These are phyloP conservation scores for Porites evermanni DNA, from an alignment of 92 coral and sea anemone species.

Conservation along the genomic window DNA sequence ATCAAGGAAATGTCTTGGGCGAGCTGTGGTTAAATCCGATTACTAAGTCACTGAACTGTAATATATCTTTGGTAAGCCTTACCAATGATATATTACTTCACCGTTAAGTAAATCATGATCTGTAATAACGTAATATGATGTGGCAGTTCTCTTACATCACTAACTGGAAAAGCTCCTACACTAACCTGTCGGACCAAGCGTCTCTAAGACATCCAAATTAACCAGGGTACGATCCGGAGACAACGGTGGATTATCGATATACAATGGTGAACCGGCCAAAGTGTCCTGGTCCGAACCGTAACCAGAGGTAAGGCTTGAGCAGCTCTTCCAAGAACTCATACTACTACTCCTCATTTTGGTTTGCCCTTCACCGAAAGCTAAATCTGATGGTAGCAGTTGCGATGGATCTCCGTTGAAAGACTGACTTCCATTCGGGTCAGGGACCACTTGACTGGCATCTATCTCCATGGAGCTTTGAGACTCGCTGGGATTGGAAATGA, in stretches of 20 bases:
- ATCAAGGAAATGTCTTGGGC: too few relatives aligned
- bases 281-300: conserved; percentile 45
- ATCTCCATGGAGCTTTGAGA: neutral
- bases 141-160: neutral
- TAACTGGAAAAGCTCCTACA: neutral
- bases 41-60: too few relatives aligned
- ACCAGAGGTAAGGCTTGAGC: conserved; percentile 56
- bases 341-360: neutral
- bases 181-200: conserved; percentile 52
- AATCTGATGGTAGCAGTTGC: neutral
- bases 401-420: neutral
- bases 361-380: neutral
- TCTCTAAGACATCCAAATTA: conserved; percentile 16
- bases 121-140: neutral
- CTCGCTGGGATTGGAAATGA: neutral
- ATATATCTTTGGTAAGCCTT: too few relatives aligned
- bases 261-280: conserved; percentile 11
- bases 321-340: conserved; percentile 47
- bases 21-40: too few relatives aligned
- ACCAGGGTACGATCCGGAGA: conserved; percentile 23
- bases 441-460: conserved; percentile 30
- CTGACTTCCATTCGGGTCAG: neutral
- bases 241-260: conserved; percentile 5
- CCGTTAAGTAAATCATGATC: too few relatives aligned
- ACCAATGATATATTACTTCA: too few relatives aligned